These are phyloP conservation scores for Lordiphosa clarofinis DNA, from an alignment of 1,140 invertebrate genomes.

Conservation along the genomic window DNA sequence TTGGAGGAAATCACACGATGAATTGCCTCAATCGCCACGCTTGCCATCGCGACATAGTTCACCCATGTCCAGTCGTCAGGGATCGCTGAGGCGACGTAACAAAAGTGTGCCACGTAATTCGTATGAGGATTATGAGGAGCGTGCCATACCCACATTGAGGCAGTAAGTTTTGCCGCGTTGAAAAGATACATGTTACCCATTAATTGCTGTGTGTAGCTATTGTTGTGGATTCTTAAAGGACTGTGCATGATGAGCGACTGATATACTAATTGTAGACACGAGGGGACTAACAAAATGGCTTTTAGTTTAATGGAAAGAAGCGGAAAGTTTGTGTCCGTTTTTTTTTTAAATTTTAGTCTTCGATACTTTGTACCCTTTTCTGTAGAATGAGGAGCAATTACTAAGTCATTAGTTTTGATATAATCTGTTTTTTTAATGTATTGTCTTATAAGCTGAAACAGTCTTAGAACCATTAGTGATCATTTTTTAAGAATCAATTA, in stretches of 20 bases:
- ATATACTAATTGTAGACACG: constrained; percentile 11
- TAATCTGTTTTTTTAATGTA: too few species aligned
- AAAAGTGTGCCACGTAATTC: constrained; percentile 88
- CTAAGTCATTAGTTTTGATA: too few species aligned
- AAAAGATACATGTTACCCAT: background rate
- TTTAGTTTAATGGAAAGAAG: too few species aligned
- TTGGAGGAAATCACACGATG: constrained; percentile 70
- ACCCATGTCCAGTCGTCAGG: constrained; percentile 81
- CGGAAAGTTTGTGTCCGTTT: too few species aligned
- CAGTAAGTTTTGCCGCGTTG: constrained; percentile 83
- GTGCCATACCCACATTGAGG: constrained; percentile 89
- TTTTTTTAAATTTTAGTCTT: too few species aligned
- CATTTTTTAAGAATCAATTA: too few species aligned
- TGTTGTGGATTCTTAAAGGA: constrained; percentile 1
- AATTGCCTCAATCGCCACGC: constrained; percentile 73
- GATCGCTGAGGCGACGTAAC: constrained; percentile 85
- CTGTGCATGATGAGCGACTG: constrained; percentile 5
- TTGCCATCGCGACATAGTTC: constrained; percentile 73
- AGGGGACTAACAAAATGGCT: too few species aligned
- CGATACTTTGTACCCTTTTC: too few species aligned
- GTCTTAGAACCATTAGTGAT: too few species aligned
- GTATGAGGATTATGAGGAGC: constrained; percentile 92
- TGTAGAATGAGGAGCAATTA: too few species aligned
- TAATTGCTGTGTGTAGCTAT: constrained; percentile 14
- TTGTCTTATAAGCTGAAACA: too few species aligned